These are phyloP conservation scores for Trachelipus rathkii DNA, from an alignment of 1,140 invertebrate species.

Conservation along the genomic window DNA sequence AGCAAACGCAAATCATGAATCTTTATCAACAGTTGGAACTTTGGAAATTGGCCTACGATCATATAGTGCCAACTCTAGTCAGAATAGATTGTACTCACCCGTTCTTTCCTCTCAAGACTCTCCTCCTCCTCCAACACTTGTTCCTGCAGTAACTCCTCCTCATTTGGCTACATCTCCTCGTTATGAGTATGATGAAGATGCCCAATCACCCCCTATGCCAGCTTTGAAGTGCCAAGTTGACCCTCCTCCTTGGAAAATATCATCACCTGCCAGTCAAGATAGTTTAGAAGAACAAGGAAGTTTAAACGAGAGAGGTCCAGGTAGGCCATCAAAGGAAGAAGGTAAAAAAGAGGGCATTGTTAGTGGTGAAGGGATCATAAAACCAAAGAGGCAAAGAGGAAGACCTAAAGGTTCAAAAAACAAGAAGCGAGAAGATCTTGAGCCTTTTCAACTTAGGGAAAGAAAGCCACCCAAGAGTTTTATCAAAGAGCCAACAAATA, in stretches of 20 bases:
- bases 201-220: conserved; percentile 42
- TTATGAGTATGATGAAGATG: conserved; percentile 38
- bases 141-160: conserved; percentile 41
- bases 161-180: conserved; percentile 39
- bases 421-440: conserved; percentile 36
- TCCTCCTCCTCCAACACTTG: conserved; percentile 39
- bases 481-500: neutral
- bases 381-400: conserved; percentile 33
- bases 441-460: conserved; percentile 26
- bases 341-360: no score
- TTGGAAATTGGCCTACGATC: neutral
- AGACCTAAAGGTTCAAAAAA: conserved; percentile 45
- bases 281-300: conserved; percentile 34
- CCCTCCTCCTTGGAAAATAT: conserved; percentile 33
- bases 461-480: neutral
- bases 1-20: neutral
- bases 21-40: neutral
- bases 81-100: conserved; percentile 42
- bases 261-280: conserved; percentile 23
- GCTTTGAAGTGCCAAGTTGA: conserved; percentile 44
- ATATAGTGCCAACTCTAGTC: conserved; percentile 7
- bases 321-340: conserved; percentile 31
- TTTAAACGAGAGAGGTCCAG: conserved; percentile 36
- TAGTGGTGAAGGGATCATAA: conserved; percentile 18
- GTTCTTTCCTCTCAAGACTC: conserved; percentile 42